Evolutionary conservation across 2,888 invertebrate genomes (phyloP).

Genomic region (Trypoxylon attenuatum): DNA sequence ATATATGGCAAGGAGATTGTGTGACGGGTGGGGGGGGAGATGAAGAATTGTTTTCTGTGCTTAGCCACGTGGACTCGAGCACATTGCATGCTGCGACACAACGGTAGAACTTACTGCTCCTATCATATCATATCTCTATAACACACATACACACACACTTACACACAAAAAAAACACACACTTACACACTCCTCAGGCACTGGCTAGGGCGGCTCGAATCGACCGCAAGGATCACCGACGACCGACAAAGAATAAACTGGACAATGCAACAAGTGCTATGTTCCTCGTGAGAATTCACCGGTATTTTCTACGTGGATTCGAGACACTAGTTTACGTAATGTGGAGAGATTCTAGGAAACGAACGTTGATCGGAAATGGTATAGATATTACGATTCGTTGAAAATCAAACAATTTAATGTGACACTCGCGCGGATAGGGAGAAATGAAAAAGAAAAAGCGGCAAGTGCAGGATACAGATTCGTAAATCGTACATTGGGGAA

Average conservation of each 20-base stretch:
- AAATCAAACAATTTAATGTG: constrained; percentile 8
- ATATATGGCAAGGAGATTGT: constrained; percentile 6
- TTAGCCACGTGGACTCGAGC: too few species aligned
- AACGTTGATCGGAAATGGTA: constrained; percentile 40
- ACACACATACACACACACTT: constrained; percentile 25
- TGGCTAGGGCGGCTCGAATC: constrained; percentile 49
- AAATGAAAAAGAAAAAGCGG: too few species aligned
- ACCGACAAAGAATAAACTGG: not conserved
- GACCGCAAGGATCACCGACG: constrained; percentile 49
- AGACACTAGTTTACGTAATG: constrained; percentile 40
- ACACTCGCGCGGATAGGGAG: not conserved
- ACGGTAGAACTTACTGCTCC: constrained; percentile 57
- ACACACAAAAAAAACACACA: constrained; percentile 14
- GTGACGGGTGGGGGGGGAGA: constrained; percentile 29
- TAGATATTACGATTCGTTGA: constrained; percentile 55
- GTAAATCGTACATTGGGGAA: too few species aligned
- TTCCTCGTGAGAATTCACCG: constrained; percentile 63
- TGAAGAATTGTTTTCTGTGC: too few species aligned
- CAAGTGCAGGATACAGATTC: too few species aligned
- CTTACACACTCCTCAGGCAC: constrained; percentile 36
- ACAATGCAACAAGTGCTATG: constrained; percentile 39
- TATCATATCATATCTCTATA: constrained; percentile 58
- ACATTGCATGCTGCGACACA: constrained; percentile 58
- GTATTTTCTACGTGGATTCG: constrained; percentile 55
- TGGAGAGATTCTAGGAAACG: constrained; percentile 36